A percentile compares a stretch with the other conserved stretches of the same genome.
phyloP scores from a whole-genome alignment of 1,140 invertebrate genomes.

The Artemia franciscana region DNA sequence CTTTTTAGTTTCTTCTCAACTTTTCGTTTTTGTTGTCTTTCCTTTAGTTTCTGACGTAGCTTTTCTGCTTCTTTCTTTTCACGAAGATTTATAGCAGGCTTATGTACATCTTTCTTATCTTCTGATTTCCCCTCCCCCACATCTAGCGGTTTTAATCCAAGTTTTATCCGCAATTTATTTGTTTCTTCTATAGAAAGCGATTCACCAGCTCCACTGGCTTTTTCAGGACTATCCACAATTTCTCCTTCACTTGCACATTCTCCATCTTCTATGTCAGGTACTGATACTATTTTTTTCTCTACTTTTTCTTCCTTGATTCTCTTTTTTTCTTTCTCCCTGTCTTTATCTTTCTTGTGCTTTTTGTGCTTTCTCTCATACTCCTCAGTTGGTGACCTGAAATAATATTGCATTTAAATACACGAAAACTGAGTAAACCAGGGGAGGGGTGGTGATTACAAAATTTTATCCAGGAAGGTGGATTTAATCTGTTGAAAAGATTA shows the following conservation, averaged over 20 bases:
- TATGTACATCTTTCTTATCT: conserved; percentile 61
- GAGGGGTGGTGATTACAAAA: too few relatives aligned
- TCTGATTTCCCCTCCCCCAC: conserved; percentile 27
- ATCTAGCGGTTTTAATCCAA: conserved; percentile 79
- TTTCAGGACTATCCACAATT: conserved; percentile 6
- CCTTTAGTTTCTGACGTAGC: conserved; percentile 49
- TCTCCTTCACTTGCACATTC: conserved; percentile 10
- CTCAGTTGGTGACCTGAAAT: background rate
- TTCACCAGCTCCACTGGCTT: conserved; percentile 10
- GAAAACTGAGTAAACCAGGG: too few relatives aligned
- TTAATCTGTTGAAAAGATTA: too few relatives aligned
- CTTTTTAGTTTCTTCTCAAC: conserved; percentile 43
- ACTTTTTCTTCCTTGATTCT: conserved; percentile 11
- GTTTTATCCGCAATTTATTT: conserved; percentile 68
- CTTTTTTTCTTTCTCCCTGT: conserved; percentile 23
- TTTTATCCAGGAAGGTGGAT: too few relatives aligned
- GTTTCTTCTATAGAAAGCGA: conserved; percentile 66
- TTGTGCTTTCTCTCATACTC: background rate
- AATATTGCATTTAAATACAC: too few relatives aligned
- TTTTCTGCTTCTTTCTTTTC: conserved; percentile 54
- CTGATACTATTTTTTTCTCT: conserved; percentile 4
- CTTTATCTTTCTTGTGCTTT: conserved; percentile 30
- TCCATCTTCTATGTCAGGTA: conserved; percentile 5
- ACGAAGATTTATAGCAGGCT: conserved; percentile 56
- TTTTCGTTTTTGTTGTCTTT: conserved; percentile 50